These are phyloP conservation scores for Agonopterix heracliana DNA, from an alignment of 2,888 invertebrate genomes.

Conservation along the genomic window DNA sequence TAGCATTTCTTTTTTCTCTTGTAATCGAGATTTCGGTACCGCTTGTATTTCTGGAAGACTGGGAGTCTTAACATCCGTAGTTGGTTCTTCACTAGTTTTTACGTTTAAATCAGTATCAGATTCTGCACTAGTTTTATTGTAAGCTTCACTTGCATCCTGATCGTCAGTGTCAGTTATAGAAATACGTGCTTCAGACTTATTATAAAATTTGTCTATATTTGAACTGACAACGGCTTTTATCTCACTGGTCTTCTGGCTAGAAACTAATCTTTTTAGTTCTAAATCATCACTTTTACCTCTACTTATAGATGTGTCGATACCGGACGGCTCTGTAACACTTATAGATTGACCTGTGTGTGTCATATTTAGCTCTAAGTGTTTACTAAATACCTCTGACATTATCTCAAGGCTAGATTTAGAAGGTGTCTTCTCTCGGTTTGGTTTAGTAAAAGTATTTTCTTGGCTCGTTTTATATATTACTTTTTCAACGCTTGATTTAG, in stretches of 20 bases:
- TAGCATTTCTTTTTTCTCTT: constrained; percentile 41
- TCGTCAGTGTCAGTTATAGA: constrained; percentile 20
- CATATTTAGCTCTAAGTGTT: too few species aligned
- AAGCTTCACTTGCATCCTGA: neutral
- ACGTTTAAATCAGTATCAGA: neutral
- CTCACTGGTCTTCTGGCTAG: too few species aligned
- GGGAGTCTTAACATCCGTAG: neutral
- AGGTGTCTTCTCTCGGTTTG: too few species aligned
- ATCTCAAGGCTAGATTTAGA: too few species aligned
- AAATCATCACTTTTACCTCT: neutral
- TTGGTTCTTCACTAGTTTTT: neutral
- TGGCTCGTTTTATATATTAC: neutral
- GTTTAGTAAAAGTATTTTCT: too few species aligned
- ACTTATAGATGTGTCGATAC: neutral
- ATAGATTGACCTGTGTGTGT: too few species aligned
- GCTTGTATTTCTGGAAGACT: neutral
- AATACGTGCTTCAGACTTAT: constrained; percentile 9
- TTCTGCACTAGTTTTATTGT: neutral
- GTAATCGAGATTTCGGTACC: constrained; percentile 3
- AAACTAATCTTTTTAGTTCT: constrained; percentile 1
- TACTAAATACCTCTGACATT: too few species aligned
- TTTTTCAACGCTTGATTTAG: neutral
- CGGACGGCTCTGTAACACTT: neutral
- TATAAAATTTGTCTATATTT: constrained; percentile 2
- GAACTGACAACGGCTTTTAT: neutral